Evolutionary conservation across 23 tunicate genomes (phyloP).

Genomic region (Clavelina lepadiformis): DNA sequence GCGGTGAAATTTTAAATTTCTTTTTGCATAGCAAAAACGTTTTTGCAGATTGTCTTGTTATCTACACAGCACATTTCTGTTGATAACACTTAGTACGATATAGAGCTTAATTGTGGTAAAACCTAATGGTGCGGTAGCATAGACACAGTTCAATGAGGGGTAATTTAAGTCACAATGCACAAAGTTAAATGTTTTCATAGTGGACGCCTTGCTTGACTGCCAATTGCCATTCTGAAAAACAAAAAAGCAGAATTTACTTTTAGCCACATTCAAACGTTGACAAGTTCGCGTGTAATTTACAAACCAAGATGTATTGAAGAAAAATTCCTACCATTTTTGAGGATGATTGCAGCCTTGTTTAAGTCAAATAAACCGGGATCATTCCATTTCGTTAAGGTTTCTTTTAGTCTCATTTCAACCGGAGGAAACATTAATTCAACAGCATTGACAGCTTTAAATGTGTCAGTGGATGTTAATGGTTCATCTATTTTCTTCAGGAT

Average conservation of each 20-base stretch:
- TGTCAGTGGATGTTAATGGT: background rate
- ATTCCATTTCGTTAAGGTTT: background rate
- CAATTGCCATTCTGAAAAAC: conserved; percentile 23
- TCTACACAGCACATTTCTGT: too few species aligned
- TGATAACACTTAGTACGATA: too few species aligned
- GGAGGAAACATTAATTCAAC: background rate
- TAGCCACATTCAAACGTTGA: background rate
- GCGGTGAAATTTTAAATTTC: too few species aligned
- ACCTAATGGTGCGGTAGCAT: too few species aligned
- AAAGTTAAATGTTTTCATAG: conserved; percentile 6
- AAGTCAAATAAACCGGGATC: background rate
- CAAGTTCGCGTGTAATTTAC: background rate
- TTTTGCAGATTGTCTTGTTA: too few species aligned
- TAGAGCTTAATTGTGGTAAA: too few species aligned
- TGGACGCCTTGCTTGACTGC: conserved; percentile 6
- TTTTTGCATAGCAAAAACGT: too few species aligned
- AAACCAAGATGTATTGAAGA: background rate
- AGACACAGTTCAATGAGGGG: too few species aligned
- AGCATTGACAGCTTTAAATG: background rate
- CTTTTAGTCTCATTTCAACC: background rate
- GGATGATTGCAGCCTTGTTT: background rate
- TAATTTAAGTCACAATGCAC: too few species aligned
- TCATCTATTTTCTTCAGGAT: background rate
- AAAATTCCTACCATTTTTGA: background rate
- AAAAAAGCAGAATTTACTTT: background rate